A percentile compares a stretch with the other conserved stretches of the same genome.
Conservation (phyloP, 2,797 vertebrate genomes). For the Petrocephalus schoutedeni region DNA sequence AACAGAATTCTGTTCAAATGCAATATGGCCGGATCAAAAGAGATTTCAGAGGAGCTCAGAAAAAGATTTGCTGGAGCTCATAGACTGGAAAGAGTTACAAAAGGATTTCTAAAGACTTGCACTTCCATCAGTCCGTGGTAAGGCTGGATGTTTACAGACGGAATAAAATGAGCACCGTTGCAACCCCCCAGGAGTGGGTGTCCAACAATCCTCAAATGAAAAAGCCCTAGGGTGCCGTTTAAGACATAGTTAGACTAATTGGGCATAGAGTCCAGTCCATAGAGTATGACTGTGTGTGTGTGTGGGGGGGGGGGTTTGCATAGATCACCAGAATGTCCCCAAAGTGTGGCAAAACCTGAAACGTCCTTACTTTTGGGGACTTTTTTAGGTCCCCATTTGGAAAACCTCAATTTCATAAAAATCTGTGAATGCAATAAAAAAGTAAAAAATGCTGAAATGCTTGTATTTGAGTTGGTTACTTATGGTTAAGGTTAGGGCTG, state of each 20-base stretch:
- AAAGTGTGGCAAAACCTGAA: neutral
- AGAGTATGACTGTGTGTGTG: neutral
- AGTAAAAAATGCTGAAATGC: too few relatives aligned
- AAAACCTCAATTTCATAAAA: neutral
- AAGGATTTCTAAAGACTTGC: conserved; percentile 2
- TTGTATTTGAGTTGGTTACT: too few relatives aligned
- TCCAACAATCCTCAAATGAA: neutral
- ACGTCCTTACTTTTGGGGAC: too few relatives aligned
- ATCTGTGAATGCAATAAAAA: too few relatives aligned
- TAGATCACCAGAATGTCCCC: neutral
- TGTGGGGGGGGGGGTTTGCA: neutral
- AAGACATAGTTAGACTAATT: neutral
- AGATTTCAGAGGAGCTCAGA: conserved; percentile 5
- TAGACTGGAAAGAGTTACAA: conserved; percentile 11
- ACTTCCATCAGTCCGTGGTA: neutral
- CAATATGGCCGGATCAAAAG: neutral
- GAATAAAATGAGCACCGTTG: neutral
- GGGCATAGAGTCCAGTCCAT: neutral
- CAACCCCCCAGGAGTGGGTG: neutral
- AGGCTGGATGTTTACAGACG: conserved; percentile 6
- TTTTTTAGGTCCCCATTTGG: too few relatives aligned
- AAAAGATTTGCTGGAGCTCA: neutral
- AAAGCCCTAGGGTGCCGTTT: neutral
- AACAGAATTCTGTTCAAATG: neutral
- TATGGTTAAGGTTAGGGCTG: too few relatives aligned